phyloP scores from a whole-genome alignment of 2,797 vertebrate species.

The Denticeps clupeoides region DNA sequence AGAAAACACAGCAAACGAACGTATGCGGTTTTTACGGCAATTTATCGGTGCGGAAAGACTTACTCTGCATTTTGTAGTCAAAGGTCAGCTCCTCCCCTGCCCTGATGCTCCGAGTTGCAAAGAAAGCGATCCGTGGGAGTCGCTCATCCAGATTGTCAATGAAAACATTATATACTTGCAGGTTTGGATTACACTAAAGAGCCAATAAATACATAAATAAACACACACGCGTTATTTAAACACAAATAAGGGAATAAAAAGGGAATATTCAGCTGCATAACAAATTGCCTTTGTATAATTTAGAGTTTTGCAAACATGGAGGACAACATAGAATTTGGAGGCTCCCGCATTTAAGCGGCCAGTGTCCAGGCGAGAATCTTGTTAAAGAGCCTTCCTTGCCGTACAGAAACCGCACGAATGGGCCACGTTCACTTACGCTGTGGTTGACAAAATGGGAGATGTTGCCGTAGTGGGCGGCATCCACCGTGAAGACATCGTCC shows the following conservation, averaged over 20 bases:
- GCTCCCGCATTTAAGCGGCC: too few relatives aligned
- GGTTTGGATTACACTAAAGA: slow-evolving; percentile 82
- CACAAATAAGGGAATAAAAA: not conserved
- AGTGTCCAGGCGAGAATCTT: too few relatives aligned
- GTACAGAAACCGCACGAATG: too few relatives aligned
- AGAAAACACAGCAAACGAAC: too few relatives aligned
- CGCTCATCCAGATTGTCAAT: slow-evolving; percentile 85
- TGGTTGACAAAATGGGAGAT: slow-evolving; percentile 96
- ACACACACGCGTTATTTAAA: not conserved
- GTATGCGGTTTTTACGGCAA: too few relatives aligned
- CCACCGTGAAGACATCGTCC: slow-evolving; percentile 85
- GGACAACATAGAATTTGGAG: too few relatives aligned
- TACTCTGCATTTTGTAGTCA: slow-evolving; percentile 90
- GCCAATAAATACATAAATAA: too few relatives aligned
- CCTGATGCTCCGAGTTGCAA: slow-evolving; percentile 70
- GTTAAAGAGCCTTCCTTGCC: too few relatives aligned
- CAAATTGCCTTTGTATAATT: too few relatives aligned
- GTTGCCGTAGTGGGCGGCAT: slow-evolving; percentile 80
- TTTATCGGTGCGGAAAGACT: too few relatives aligned
- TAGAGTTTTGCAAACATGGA: too few relatives aligned
- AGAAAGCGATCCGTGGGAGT: slow-evolving; percentile 80
- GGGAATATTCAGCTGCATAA: too few relatives aligned
- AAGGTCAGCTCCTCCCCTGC: slow-evolving; percentile 87
- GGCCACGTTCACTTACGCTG: slow-evolving; percentile 70
- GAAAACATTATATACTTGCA: slow-evolving; percentile 90